A percentile compares a stretch with the other conserved stretches of the same genome.
These are phyloP conservation scores for Centropristis striata DNA, from an alignment of 2,113 vertebrate species.

Conservation along the genomic window DNA sequence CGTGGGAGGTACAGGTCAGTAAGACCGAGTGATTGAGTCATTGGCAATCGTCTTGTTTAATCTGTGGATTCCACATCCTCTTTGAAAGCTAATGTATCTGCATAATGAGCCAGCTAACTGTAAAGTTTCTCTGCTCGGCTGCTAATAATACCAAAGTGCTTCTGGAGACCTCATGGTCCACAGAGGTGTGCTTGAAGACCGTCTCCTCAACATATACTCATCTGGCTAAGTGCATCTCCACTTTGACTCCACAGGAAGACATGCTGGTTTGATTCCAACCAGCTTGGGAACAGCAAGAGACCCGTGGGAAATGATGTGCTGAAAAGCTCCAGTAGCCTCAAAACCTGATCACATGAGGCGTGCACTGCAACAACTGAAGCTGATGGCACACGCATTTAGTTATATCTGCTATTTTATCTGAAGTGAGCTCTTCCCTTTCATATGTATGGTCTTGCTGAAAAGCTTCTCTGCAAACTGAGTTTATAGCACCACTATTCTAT, in stretches of 20 bases:
- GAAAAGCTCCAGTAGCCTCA: neutral
- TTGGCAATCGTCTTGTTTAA: neutral
- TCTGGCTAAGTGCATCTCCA: neutral
- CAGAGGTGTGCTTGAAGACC: neutral
- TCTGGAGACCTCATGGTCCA: neutral
- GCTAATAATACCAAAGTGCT: neutral
- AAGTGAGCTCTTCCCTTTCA: neutral
- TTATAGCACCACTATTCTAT: neutral
- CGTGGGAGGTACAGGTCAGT: neutral
- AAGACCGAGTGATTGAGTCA: neutral
- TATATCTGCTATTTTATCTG: neutral
- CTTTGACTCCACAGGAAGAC: neutral
- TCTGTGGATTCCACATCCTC: neutral
- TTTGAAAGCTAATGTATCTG: neutral
- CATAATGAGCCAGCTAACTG: slow-evolving; percentile 6
- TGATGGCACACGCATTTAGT: neutral
- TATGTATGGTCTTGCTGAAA: neutral
- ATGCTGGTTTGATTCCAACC: no score
- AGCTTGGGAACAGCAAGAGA: neutral
- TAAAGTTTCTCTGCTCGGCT: neutral
- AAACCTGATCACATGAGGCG: neutral
- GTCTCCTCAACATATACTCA: neutral
- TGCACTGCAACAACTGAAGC: neutral
- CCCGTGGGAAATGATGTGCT: no score
- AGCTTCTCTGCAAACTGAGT: neutral